Percentiles rank a stretch among this genome's conserved stretches.
phyloP scores from a whole-genome alignment of 2,113 vertebrate species.

The Rhinolophus ferrumequinum region DNA sequence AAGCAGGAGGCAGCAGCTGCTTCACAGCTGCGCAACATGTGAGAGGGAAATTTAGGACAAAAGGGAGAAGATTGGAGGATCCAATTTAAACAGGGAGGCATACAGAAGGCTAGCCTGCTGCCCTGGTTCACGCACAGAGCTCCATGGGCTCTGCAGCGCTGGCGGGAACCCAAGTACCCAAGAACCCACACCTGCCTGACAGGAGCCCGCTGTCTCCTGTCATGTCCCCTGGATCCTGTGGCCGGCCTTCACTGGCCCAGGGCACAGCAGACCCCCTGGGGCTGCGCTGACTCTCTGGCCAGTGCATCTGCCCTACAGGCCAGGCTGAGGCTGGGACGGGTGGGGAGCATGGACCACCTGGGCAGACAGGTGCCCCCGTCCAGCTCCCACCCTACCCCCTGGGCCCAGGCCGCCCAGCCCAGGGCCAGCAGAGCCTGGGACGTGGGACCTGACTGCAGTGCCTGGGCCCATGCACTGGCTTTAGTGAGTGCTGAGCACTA shows the following conservation, averaged over 20 bases:
- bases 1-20: slow-evolving; percentile 57
- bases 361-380: not conserved
- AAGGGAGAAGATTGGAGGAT: slow-evolving; percentile 50
- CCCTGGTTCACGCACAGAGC: slow-evolving; percentile 59
- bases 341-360: not conserved
- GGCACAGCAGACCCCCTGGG: not conserved
- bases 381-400: too few species aligned
- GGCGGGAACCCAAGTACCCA: slow-evolving; percentile 39
- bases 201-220: not conserved
- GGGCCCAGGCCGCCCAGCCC: not conserved
- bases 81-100: slow-evolving; percentile 40
- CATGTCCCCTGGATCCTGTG: not conserved
- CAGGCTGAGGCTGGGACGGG: not conserved
- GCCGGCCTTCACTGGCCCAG: not conserved
- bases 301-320: fast-evolving
- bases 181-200: not conserved
- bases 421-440: not conserved
- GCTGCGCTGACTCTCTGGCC: fast-evolving
- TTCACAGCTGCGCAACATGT: slow-evolving; percentile 55
- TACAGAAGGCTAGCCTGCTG: slow-evolving; percentile 7
- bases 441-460: fast-evolving
- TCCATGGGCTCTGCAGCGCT: slow-evolving; percentile 3
- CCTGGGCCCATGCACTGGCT: not conserved
- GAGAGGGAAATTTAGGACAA: slow-evolving; percentile 71
- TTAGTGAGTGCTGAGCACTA: fast-evolving